Evolutionary conservation across 1,140 invertebrate genomes (phyloP), one percentile per base, ranked within the genome.

Genomic region (Bathynomus jamesi): DNA sequence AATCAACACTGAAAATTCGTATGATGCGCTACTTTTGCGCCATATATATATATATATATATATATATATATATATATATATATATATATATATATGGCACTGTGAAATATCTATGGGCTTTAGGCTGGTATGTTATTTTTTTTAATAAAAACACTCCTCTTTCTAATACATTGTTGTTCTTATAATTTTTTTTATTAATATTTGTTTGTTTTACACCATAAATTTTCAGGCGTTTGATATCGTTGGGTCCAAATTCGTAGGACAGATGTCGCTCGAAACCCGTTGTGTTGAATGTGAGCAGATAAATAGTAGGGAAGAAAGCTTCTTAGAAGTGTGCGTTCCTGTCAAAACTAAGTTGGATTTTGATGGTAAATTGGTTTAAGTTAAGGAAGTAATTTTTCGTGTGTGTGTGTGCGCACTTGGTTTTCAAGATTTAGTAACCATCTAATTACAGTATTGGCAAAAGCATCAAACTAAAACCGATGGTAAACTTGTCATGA

Each of bases 271-370:
- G 24, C 30, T 65, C 62, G 31, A 65, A 31, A 64, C 64, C 32
- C 27, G 64, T 25, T 64, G 69, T 65, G 63, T 46, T 65, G 62
- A 71, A 28, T 64, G 63, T 27, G 69, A 65, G 24, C 40, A 71
- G 24, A 61, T 65, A 0, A 65, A 32, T 3, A 61, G 61, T 1
- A n/a, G 62, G 11, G 69, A 71, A 40, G 69, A 70, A 30, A 65
- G 31, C 4, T 63, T 70, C 27, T 27, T 64, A 13, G 63, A 46
- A 64, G 69, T 64, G 31, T 63, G 69, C 65, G 69, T 64, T 69
- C 67, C 67, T 28, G 30, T 71, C 28, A 53, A 71, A 53, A 65
- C 64, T 21, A 28, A 28, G 11, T 63, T 63, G 11, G 69, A 71
- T 40, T 40, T 65, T n/a, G 69, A 65, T 65, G 31, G 31, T 65